phyloP scores from a whole-genome alignment of 2,113 vertebrate species.

The Sorex araneus region DNA sequence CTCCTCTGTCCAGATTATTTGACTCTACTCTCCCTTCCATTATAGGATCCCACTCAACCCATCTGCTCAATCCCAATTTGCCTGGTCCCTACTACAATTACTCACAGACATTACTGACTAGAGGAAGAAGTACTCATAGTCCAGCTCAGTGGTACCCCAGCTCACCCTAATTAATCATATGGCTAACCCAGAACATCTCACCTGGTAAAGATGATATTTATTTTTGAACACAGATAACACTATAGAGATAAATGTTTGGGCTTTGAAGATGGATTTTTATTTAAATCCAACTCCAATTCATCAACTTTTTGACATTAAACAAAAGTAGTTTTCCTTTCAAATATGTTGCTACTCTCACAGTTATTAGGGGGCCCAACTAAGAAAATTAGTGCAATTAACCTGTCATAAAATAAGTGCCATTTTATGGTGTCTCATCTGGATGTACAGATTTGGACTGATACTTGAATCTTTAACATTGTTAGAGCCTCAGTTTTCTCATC shows the following conservation, averaged over 20 bases:
- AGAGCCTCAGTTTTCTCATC: conserved; percentile 3
- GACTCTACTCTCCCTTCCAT: background rate
- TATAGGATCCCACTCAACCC: background rate
- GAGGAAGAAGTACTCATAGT: background rate
- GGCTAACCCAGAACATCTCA: background rate
- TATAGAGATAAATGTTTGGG: background rate
- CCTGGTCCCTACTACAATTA: background rate
- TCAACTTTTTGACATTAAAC: background rate
- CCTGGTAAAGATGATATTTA: conserved; percentile 6
- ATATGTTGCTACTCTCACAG: background rate
- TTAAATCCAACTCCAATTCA: conserved; percentile 49
- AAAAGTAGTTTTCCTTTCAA: conserved; percentile 40
- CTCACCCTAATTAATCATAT: background rate
- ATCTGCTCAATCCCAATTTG: no score
- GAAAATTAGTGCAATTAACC: background rate
- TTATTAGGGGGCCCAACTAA: background rate
- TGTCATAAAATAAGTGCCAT: background rate
- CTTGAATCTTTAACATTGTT: conserved; percentile 46
- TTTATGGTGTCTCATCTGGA: background rate
- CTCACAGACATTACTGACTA: background rate
- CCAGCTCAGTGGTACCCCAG: background rate
- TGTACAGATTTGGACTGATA: background rate
- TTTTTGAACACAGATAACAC: background rate
- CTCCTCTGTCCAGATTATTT: background rate
- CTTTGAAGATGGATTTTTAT: background rate